phyloP scores from a whole-genome alignment of 2,797 vertebrate species.

The Characodon lateralis region DNA sequence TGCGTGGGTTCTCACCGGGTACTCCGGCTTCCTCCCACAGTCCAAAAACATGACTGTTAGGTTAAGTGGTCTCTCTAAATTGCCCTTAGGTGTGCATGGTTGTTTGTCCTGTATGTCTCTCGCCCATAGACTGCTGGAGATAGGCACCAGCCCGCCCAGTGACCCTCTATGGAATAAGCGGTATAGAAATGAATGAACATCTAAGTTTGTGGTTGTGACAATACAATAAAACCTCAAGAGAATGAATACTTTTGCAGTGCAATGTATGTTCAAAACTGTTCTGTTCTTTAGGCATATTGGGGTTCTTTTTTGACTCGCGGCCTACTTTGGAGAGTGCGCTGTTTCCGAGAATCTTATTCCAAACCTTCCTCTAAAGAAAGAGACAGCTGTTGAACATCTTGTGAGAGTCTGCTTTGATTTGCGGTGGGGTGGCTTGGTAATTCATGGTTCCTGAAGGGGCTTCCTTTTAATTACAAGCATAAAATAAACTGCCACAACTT shows the following conservation, averaged over 20 bases:
- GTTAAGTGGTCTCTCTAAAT: too few species aligned
- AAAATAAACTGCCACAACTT: slow-evolving; percentile 16
- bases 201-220: slow-evolving; percentile 1
- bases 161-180: too few species aligned
- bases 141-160: too few species aligned
- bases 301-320: not conserved
- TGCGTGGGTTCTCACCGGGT: too few species aligned
- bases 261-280: not conserved
- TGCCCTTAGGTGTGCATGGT: too few species aligned
- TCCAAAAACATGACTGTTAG: too few species aligned
- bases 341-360: slow-evolving; percentile 1
- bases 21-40: too few species aligned
- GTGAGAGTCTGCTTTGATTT: slow-evolving; percentile 28
- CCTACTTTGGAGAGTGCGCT: not conserved
- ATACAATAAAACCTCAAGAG: not conserved
- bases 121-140: too few species aligned
- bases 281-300: not conserved
- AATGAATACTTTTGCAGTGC: too few species aligned
- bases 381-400: slow-evolving; percentile 25
- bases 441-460: slow-evolving; percentile 11
- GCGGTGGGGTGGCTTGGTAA: slow-evolving; percentile 26
- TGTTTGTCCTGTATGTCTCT: too few species aligned
- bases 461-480: slow-evolving; percentile 22
- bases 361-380: slow-evolving; percentile 32
- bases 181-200: too few species aligned